Conservation (phyloP, 2,888 invertebrate genomes). For the Atrina japonica region DNA sequence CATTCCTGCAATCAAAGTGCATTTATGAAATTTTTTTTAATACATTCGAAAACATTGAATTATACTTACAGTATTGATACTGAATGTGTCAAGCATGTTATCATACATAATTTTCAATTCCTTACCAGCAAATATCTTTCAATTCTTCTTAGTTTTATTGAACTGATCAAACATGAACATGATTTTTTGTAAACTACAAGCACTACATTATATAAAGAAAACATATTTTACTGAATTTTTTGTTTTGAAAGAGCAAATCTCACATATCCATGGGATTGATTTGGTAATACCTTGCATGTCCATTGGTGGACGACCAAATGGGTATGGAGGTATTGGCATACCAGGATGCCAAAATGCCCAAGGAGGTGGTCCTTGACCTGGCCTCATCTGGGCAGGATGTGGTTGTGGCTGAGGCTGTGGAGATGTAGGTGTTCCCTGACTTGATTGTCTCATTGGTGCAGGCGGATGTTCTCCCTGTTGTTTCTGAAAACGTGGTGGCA, state of each 20-base stretch:
- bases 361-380: constrained; percentile 75
- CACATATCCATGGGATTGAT: too few relatives aligned
- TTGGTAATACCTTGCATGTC: constrained; percentile 77
- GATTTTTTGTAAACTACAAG: too few relatives aligned
- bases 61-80: not conserved
- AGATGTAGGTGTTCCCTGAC: constrained; percentile 60
- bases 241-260: too few relatives aligned
- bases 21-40: not conserved
- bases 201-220: too few relatives aligned
- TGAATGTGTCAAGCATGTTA: not conserved
- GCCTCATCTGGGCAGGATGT: constrained; percentile 68
- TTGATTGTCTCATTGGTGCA: constrained; percentile 41
- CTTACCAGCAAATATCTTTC: not conserved
- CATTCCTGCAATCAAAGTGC: constrained; percentile 68
- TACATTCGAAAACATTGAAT: not conserved
- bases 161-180: too few relatives aligned
- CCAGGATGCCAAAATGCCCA: constrained; percentile 63
- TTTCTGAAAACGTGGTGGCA: constrained; percentile 87
- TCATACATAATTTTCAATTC: too few relatives aligned
- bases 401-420: constrained; percentile 55
- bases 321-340: constrained; percentile 71
- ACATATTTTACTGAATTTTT: too few relatives aligned
- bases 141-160: too few relatives aligned
- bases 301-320: constrained; percentile 73
- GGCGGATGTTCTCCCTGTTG: constrained; percentile 56